These are phyloP conservation scores for Pluvianellus socialis DNA, from an alignment of 2,113 vertebrate genomes.

Conservation along the genomic window DNA sequence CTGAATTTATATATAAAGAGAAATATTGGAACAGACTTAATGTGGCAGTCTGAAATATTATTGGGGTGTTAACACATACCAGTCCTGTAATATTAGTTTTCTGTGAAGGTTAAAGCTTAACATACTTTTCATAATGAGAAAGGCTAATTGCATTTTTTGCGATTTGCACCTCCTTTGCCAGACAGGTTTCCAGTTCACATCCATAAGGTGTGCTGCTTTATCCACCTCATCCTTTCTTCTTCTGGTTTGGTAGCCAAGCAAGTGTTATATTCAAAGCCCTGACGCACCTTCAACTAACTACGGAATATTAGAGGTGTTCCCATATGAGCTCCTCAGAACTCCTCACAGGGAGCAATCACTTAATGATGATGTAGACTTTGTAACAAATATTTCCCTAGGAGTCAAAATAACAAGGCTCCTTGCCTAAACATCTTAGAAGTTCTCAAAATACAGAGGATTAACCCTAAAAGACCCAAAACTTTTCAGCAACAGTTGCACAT, in stretches of 20 bases:
- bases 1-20: not conserved
- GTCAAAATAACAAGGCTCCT: too few species aligned
- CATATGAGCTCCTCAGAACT: too few species aligned
- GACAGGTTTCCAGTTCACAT: not conserved
- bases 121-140: not conserved
- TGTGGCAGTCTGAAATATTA: not conserved
- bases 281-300: too few species aligned
- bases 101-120: not conserved
- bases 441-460: not conserved
- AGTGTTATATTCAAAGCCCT: not conserved
- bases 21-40: not conserved
- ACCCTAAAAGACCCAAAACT: not conserved
- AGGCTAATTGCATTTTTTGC: not conserved
- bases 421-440: too few species aligned
- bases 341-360: too few species aligned
- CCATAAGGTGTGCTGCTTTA: too few species aligned
- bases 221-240: not conserved
- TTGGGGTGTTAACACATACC: not conserved
- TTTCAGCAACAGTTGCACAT: not conserved
- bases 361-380: too few species aligned
- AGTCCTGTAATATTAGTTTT: not conserved
- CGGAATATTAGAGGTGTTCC: too few species aligned
- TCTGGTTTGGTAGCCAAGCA: not conserved
- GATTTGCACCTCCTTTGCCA: not conserved
- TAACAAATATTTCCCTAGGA: too few species aligned